Base-by-base conservation (phyloP, 1,140 invertebrate genomes). In the Dolichoris vasculosae region DNA sequence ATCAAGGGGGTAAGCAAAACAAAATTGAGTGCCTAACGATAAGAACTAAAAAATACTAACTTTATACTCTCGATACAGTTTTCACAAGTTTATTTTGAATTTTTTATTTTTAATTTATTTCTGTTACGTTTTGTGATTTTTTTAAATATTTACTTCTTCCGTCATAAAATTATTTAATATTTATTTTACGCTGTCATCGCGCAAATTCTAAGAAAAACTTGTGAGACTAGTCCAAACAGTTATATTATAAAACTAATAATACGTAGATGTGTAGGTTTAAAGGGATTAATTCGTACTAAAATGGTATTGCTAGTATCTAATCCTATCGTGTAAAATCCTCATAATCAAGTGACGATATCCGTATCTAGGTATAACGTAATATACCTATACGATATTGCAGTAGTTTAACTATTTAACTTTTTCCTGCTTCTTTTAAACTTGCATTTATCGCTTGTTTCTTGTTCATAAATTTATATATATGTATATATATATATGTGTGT, bases 1-100 rank as follows among this genome's bases (percentile, higher is more conserved):
- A 97, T 93, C 97, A 98, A 96, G 97, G 97, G 95, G 97, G 97
- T 98, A 97, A 97, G 97, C 90, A 90, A 86, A 55, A 85, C 32
- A 76, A 69, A 48, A 40, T 76, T 83, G 59, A n/a, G 4, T 76
- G 71, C 71, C 48, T 81, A 48, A 76, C 15, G n/a, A 43, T 23
- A 35, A 35, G 46, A 32, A 78, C 64, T 55, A 78, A 84, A 40
- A n/a, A 48, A 46, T 13, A 84, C 83, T 84, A 84, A 84, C 83
- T 79, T 46, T 32, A 71, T 48, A 15, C 71, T 48, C 71, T 78
- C 63, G 32, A 38, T 78, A 43, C 40, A 55, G 59, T 40, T 84
- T 55, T 43, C 38, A 59, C 75, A 79, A 79, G 11, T 13, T 51
- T 15, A 9, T 4, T 51, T 48, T 64, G 8, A 67, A 40, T 71